Conservation (phyloP, 2,888 invertebrate species). For the Strigamia transsilvanica region DNA sequence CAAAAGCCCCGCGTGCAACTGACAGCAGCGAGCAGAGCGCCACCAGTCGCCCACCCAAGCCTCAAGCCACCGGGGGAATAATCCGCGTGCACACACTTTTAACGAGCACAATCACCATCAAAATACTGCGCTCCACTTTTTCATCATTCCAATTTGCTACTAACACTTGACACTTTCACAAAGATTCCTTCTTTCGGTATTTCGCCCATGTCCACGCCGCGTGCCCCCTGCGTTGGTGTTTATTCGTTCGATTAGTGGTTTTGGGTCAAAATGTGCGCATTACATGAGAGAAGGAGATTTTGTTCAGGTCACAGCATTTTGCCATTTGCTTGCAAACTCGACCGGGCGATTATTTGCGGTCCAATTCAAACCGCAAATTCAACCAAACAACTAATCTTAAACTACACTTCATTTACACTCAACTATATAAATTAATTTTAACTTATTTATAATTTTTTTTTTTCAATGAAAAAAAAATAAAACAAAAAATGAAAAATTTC, state of each 20-base stretch:
- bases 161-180: constrained; percentile 12
- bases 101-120: constrained; percentile 42
- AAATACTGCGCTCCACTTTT: constrained; percentile 32
- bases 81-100: constrained; percentile 38
- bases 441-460: not conserved
- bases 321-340: constrained; percentile 28
- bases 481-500: no score
- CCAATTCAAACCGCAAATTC: constrained; percentile 36
- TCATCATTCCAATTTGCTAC: constrained; percentile 36
- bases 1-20: constrained; percentile 29
- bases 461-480: no score
- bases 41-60: constrained; percentile 18
- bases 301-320: constrained; percentile 25
- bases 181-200: not conserved
- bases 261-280: constrained; percentile 36
- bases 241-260: constrained; percentile 39
- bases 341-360: constrained; percentile 41
- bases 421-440: constrained; percentile 7
- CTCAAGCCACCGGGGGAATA: constrained; percentile 37
- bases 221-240: not conserved
- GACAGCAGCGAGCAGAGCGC: constrained; percentile 9
- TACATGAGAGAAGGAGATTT: constrained; percentile 33
- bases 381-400: constrained; percentile 32
- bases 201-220: not conserved
- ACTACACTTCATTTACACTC: constrained; percentile 19